These are phyloP conservation scores for Myotis brandtii DNA, from an alignment of 2,113 vertebrate species.

Conservation along the genomic window DNA sequence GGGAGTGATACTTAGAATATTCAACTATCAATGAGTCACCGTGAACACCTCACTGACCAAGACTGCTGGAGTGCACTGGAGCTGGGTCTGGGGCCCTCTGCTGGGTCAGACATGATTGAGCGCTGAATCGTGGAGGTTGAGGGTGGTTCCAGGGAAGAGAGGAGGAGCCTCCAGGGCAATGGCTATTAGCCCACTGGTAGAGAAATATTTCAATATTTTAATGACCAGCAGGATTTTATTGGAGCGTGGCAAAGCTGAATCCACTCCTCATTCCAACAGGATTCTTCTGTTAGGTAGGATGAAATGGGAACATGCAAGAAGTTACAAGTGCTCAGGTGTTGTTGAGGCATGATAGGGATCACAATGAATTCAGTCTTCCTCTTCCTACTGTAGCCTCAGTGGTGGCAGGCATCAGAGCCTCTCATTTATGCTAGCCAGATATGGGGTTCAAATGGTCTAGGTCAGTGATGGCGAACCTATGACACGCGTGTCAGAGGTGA, in stretches of 20 bases:
- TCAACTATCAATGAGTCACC: not conserved
- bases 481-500: too few species aligned
- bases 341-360: not conserved
- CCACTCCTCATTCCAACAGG: not conserved
- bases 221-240: not conserved
- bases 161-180: not conserved
- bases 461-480: not conserved
- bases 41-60: not conserved
- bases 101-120: not conserved
- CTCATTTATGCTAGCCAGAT: slow-evolving; percentile 12
- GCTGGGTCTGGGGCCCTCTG: not conserved
- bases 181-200: not conserved
- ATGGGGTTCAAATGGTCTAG: not conserved
- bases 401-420: not conserved
- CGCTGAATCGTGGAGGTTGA: not conserved
- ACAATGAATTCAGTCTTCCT: not conserved
- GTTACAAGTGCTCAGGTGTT: not conserved
- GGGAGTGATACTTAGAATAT: slow-evolving; percentile 1
- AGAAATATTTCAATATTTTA: not conserved
- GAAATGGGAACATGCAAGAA: not conserved
- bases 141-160: not conserved
- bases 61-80: not conserved
- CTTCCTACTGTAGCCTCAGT: not conserved
- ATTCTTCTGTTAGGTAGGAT: not conserved
- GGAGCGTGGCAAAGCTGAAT: not conserved